Conservation (phyloP, 2,797 vertebrate species). For the Hippoglossus hippoglossus region DNA sequence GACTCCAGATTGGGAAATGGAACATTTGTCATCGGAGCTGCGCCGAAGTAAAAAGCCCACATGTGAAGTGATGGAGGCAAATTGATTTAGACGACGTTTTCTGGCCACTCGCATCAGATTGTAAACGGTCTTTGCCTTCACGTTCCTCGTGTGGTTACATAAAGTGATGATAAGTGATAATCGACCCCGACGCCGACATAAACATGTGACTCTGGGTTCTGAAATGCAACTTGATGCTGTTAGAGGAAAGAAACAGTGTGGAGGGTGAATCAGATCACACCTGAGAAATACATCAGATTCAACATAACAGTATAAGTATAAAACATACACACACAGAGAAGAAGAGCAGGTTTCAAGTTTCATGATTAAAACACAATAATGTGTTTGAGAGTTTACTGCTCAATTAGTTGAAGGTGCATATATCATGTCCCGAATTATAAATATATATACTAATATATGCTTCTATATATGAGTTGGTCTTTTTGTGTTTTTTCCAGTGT, state of each 20-base stretch:
- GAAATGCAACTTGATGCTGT: neutral
- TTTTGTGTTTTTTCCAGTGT: too few relatives aligned
- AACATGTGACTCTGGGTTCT: neutral
- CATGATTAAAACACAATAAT: too few relatives aligned
- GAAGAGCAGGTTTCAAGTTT: neutral
- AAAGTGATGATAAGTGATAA: neutral
- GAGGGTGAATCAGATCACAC: neutral
- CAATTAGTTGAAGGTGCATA: too few relatives aligned
- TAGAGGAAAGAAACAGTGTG: neutral
- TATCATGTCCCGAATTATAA: too few relatives aligned
- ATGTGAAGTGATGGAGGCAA: slow-evolving; percentile 11
- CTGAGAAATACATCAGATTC: too few relatives aligned
- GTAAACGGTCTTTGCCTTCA: neutral
- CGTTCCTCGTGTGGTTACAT: neutral
- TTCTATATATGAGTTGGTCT: too few relatives aligned
- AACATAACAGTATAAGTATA: too few relatives aligned
- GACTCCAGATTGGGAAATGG: slow-evolving; percentile 15
- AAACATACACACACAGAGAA: too few relatives aligned
- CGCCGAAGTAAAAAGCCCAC: neutral
- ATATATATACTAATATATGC: too few relatives aligned
- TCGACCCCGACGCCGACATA: neutral
- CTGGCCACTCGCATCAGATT: neutral
- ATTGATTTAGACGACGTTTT: slow-evolving; percentile 2
- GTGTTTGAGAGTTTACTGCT: too few relatives aligned
- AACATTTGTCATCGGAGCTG: neutral